These are phyloP conservation scores for Aphaenogaster ashmeadi DNA, from an alignment of 1,140 invertebrate species.

Conservation along the genomic window DNA sequence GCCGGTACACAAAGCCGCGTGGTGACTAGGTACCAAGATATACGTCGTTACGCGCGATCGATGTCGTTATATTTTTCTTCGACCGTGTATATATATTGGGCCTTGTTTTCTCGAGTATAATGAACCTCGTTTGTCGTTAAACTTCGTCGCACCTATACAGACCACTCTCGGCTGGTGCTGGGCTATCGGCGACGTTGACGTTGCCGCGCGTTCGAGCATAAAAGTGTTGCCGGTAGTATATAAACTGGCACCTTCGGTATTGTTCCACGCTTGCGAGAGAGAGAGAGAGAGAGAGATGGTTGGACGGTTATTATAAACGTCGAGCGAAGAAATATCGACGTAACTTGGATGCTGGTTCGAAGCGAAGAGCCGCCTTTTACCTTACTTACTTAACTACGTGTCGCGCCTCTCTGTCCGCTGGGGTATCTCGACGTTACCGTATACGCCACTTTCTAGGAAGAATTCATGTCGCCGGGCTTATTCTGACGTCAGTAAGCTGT, in stretches of 20 bases:
- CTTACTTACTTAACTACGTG: constrained; percentile 43
- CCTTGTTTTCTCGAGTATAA: constrained; percentile 56
- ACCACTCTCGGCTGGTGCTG: constrained; percentile 34
- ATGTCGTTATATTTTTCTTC: constrained; percentile 54
- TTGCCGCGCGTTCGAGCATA: constrained; percentile 56
- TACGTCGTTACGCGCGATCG: constrained; percentile 52
- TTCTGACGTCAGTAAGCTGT: constrained; percentile 46
- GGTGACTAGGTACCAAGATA: constrained; percentile 32
- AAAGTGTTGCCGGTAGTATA: constrained; percentile 68
- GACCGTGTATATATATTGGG: constrained; percentile 32
- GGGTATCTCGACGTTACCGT: constrained; percentile 6
- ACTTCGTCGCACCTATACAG: constrained; percentile 44
- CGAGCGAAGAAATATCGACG: constrained; percentile 68
- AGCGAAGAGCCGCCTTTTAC: constrained; percentile 43
- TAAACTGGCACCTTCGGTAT: constrained; percentile 68
- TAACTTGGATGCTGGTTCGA: constrained; percentile 39
- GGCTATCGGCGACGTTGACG: constrained; percentile 18
- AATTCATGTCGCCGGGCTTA: constrained; percentile 48
- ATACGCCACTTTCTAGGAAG: constrained; percentile 11
- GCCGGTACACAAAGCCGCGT: background rate
- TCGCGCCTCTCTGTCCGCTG: constrained; percentile 2
- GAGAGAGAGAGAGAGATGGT: background rate
- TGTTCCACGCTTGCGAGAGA: constrained; percentile 48
- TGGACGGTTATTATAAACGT: constrained; percentile 67
- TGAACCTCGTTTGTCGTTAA: constrained; percentile 66